Evolutionary conservation across 2,797 vertebrate genomes (phyloP).

Genomic region (Ispidina lecontei): DNA sequence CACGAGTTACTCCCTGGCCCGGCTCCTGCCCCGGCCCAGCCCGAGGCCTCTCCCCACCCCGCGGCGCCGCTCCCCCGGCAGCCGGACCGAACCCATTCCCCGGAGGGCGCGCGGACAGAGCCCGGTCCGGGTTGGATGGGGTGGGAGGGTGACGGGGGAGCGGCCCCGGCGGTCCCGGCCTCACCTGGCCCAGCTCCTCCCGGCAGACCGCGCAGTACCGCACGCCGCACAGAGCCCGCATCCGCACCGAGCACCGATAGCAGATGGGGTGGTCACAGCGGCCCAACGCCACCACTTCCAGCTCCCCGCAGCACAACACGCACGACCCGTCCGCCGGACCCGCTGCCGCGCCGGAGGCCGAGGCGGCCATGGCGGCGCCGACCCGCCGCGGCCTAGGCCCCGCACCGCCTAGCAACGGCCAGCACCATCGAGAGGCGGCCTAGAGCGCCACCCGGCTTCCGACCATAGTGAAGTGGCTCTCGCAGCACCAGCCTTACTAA

Average conservation of each 20-base stretch:
- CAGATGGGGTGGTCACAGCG: constrained; percentile 98
- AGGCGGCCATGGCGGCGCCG: constrained; percentile 59
- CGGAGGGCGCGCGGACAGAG: not conserved
- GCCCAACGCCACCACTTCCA: constrained; percentile 92
- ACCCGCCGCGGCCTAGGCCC: constrained; percentile 60
- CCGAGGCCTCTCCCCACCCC: not conserved
- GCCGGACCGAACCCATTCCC: not conserved
- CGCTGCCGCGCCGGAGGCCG: constrained; percentile 20
- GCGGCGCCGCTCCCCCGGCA: not conserved
- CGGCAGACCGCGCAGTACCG: constrained; percentile 98
- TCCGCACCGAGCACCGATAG: constrained; percentile 96
- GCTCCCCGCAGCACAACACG: constrained; percentile 94
- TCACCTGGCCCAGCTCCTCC: constrained; percentile 95
- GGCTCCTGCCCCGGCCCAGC: not conserved
- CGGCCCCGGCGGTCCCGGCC: not conserved
- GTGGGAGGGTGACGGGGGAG: too few species aligned
- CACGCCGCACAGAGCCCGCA: constrained; percentile 95
- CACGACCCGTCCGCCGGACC: constrained; percentile 81
- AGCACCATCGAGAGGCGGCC: constrained; percentile 40
- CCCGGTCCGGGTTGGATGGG: not conserved
- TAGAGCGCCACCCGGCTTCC: constrained; percentile 56
- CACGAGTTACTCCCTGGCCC: not conserved
- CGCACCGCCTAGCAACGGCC: constrained; percentile 34
- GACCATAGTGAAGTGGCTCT: constrained; percentile 7
- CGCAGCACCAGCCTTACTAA: too few species aligned